Evolutionary conservation across 2,888 invertebrate genomes (phyloP).

Genomic region (Acanthacorydalis orientalis): DNA sequence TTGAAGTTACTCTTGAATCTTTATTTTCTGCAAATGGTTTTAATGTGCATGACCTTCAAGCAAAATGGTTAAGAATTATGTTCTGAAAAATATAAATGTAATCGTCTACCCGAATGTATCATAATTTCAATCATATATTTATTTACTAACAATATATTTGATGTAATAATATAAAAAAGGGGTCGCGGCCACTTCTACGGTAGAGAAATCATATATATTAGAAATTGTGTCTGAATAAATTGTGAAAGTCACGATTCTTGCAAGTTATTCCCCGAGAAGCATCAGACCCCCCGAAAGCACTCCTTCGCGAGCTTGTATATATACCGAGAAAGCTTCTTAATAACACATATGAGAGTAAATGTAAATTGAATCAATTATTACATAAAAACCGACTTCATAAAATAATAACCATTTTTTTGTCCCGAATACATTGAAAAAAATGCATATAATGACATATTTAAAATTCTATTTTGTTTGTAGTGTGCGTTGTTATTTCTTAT

Average conservation of each 20-base stretch:
- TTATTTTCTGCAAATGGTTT: too few species aligned
- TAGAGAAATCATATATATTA: constrained; percentile 10
- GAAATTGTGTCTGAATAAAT: constrained; percentile 9
- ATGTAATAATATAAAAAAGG: constrained; percentile 9
- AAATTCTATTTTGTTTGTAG: too few species aligned
- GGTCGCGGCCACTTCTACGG: constrained; percentile 13
- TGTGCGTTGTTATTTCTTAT: too few species aligned
- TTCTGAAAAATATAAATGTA: too few species aligned
- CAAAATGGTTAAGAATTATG: too few species aligned
- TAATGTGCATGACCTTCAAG: too few species aligned
- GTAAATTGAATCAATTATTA: background rate
- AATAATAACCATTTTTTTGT: too few species aligned
- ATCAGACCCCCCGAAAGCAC: constrained; percentile 9
- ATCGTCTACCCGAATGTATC: too few species aligned
- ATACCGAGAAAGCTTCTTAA: background rate
- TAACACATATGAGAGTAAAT: background rate
- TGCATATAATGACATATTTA: too few species aligned
- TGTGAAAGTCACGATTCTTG: constrained; percentile 9
- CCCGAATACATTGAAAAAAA: too few species aligned
- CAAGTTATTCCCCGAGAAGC: constrained; percentile 11
- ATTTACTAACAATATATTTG: background rate
- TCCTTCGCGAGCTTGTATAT: background rate
- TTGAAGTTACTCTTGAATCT: too few species aligned
- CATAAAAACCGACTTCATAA: background rate
- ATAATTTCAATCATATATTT: too few species aligned